These are phyloP conservation scores for Nomada ferruginata DNA, from an alignment of 2,888 invertebrate genomes.

Conservation along the genomic window DNA sequence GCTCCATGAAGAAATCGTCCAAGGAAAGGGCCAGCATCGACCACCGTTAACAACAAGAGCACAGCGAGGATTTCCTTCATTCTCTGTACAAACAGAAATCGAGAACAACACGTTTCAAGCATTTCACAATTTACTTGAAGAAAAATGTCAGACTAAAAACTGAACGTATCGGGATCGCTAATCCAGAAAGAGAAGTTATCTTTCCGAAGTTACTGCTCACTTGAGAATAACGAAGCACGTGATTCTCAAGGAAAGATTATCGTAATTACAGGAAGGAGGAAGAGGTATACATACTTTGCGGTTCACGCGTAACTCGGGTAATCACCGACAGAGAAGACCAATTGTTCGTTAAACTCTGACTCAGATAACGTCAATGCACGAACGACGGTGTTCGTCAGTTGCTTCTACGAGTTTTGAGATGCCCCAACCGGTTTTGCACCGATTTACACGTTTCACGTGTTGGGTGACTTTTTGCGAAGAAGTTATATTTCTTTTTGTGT, in stretches of 20 bases:
- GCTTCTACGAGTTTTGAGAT: not conserved
- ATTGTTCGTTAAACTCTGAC: conserved; percentile 4
- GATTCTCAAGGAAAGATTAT: not conserved
- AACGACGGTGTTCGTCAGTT: no score
- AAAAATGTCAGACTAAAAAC: not conserved
- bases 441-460: not conserved
- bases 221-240: not conserved
- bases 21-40: not conserved
- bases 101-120: no score
- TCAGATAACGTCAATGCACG: not conserved
- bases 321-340: not conserved
- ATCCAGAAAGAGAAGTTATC: not conserved
- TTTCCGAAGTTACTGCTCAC: not conserved
- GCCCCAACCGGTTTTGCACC: not conserved
- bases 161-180: not conserved
- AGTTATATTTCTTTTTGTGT: no score
- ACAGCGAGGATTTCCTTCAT: conserved; percentile 35
- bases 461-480: not conserved
- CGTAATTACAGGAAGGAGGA: not conserved
- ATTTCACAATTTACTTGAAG: not conserved
- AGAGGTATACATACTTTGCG: not conserved
- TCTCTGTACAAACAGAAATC: not conserved
- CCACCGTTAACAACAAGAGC: conserved; percentile 9
- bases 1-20: not conserved
- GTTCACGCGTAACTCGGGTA: not conserved